These are phyloP conservation scores for Aradus depressus DNA, from an alignment of 2,888 invertebrate species.

Conservation along the genomic window DNA sequence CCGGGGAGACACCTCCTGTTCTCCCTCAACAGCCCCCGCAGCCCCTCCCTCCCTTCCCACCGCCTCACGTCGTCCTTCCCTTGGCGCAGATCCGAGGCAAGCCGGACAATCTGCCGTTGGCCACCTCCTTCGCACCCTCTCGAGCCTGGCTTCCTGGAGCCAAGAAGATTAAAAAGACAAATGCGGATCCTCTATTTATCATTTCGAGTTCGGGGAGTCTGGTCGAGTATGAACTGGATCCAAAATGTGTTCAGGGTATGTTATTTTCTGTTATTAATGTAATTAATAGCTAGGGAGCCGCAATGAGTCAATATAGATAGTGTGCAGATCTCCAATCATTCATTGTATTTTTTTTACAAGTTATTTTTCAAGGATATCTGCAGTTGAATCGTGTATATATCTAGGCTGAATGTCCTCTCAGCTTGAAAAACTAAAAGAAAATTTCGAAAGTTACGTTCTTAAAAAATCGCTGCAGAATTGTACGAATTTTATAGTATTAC, in stretches of 20 bases:
- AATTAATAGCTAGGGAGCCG: no score
- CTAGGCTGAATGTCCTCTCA: no score
- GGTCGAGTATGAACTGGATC: constrained; percentile 79
- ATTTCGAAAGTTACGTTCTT: no score
- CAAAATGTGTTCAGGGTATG: constrained; percentile 49
- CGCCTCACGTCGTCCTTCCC: constrained; percentile 39
- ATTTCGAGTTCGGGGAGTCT: constrained; percentile 80
- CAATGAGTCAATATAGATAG: no score
- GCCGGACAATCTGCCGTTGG: constrained; percentile 22
- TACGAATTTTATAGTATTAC: no score
- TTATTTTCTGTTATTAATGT: no score
- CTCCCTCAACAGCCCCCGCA: constrained; percentile 19
- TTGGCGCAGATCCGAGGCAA: constrained; percentile 51
- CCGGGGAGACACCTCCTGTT: constrained; percentile 19
- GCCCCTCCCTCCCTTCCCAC: constrained; percentile 24
- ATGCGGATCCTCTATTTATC: constrained; percentile 76
- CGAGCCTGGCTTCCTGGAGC: constrained; percentile 53
- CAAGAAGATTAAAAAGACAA: constrained; percentile 13
- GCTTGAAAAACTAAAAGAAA: no score
- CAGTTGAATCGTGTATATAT: no score
- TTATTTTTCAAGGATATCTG: no score
- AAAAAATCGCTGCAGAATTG: no score
- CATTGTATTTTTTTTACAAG: no score
- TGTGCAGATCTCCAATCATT: no score
- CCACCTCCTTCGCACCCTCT: constrained; percentile 54